Evolutionary conservation across 2,797 vertebrate species (phyloP).

Genomic region (Uromys caudimaculatus): DNA sequence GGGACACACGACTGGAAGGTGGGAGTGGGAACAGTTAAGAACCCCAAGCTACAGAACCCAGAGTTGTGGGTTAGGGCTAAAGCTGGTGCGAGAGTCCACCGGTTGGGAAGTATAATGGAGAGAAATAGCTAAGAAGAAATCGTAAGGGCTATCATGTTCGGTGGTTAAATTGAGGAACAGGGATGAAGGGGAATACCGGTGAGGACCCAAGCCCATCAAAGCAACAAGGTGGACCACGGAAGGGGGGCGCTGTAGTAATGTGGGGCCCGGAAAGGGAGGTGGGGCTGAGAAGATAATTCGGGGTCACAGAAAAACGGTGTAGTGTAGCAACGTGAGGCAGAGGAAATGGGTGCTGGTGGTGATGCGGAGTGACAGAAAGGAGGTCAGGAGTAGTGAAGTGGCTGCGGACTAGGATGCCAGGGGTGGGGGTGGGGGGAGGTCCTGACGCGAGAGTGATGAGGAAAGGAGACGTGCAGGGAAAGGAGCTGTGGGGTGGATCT

Average conservation of each 20-base stretch:
- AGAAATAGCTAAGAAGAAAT: neutral
- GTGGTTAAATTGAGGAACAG: neutral
- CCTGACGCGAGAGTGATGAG: neutral
- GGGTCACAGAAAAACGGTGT: slow-evolving; percentile 27
- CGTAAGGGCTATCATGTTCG: neutral
- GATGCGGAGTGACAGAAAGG: slow-evolving; percentile 23
- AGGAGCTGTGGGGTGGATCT: neutral
- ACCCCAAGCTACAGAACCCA: neutral
- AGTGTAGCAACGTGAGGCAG: neutral
- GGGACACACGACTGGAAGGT: neutral
- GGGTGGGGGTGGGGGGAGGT: neutral
- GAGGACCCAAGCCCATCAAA: neutral
- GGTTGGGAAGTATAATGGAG: neutral
- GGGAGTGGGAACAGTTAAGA: neutral
- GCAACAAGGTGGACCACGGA: neutral
- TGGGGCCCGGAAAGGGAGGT: neutral
- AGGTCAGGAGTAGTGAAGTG: slow-evolving; percentile 44
- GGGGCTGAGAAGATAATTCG: neutral
- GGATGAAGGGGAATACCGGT: neutral
- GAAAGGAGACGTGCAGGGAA: neutral
- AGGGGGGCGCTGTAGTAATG: neutral
- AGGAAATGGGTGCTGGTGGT: neutral
- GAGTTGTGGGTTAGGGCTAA: neutral
- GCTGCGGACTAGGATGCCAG: neutral
- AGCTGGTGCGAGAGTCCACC: neutral